Evolutionary conservation across 2,113 vertebrate species (phyloP).

Genomic region (Oryzias curvinotus): DNA sequence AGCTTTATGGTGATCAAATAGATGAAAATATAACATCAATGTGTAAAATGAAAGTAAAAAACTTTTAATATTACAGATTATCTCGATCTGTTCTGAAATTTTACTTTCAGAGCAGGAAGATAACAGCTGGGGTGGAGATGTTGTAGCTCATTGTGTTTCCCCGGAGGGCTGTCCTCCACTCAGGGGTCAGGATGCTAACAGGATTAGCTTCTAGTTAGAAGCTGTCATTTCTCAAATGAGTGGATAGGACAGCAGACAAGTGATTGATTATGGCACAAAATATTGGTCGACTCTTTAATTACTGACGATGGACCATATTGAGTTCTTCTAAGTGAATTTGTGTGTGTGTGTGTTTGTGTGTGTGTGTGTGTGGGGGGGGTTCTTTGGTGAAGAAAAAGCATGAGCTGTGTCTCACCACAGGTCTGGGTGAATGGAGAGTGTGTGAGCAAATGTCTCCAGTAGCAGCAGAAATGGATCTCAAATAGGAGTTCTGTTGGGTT

Average conservation of each 20-base stretch:
- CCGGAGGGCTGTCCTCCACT: slow-evolving; percentile 13
- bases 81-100: not conserved
- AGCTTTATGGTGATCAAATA: no score
- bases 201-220: slow-evolving; percentile 37
- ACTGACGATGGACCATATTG: slow-evolving; percentile 13
- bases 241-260: slow-evolving; percentile 14
- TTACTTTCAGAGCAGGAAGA: not conserved
- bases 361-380: not conserved
- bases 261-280: slow-evolving; percentile 32
- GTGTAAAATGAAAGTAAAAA: no score
- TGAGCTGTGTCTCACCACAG: no score
- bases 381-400: no score
- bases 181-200: slow-evolving; percentile 39
- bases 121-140: not conserved
- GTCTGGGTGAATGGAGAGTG: no score
- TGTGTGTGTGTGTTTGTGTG: no score
- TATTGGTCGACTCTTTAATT: slow-evolving; percentile 24
- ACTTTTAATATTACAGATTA: no score
- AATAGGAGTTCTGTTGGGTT: no score
- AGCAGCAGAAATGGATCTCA: no score
- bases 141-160: slow-evolving; percentile 6
- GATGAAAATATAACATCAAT: no score
- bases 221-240: slow-evolving; percentile 23
- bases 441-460: no score
- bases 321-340: not conserved